These are phyloP conservation scores for Vipera latastei DNA, from an alignment of 2,797 vertebrate genomes.

Conservation along the genomic window DNA sequence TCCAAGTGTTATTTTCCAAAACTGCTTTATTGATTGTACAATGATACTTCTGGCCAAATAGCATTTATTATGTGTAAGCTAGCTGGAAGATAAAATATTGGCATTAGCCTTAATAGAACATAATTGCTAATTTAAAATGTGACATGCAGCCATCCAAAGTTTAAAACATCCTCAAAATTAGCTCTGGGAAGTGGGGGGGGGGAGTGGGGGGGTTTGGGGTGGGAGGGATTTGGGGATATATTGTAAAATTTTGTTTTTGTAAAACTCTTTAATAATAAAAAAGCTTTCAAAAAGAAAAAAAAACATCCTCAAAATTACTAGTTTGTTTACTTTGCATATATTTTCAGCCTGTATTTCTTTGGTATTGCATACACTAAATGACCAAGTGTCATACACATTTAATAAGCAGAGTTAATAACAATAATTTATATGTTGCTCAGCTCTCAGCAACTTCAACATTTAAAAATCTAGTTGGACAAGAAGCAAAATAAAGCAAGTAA, in stretches of 20 bases:
- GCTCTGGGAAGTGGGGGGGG: too few species aligned
- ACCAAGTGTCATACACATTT: background rate
- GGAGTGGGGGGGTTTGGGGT: too few species aligned
- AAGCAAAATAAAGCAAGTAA: background rate
- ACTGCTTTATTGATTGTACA: slow-evolving; percentile 13
- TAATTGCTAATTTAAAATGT: background rate
- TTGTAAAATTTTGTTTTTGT: too few species aligned
- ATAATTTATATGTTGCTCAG: background rate
- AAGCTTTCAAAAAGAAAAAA: too few species aligned
- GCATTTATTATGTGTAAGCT: slow-evolving; percentile 13
- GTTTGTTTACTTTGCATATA: background rate
- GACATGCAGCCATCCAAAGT: background rate
- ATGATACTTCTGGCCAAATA: background rate
- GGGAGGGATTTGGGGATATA: too few species aligned
- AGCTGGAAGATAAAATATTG: slow-evolving; percentile 4
- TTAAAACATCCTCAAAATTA: background rate
- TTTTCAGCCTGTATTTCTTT: background rate
- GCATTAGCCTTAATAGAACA: background rate
- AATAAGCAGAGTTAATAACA: background rate
- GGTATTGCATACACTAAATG: background rate
- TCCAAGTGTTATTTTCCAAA: slow-evolving; percentile 15
- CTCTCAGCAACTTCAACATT: background rate
- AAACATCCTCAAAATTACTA: background rate
- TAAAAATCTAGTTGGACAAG: background rate
- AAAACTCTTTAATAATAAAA: too few species aligned